Evolutionary conservation across 2,797 vertebrate genomes (phyloP).

Genomic region (Spheniscus humboldti): DNA sequence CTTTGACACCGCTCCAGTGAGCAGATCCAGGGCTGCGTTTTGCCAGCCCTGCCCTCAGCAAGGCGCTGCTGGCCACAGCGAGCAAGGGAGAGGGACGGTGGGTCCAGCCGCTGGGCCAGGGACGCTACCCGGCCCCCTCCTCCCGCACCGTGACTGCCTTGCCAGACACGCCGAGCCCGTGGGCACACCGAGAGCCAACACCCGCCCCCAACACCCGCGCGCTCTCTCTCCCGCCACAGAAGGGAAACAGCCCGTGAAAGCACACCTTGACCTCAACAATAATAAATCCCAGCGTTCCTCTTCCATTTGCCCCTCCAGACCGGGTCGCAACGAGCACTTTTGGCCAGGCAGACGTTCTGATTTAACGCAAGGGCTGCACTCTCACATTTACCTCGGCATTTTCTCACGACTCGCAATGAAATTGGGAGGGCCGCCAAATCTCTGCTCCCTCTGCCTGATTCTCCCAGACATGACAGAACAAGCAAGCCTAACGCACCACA

Average conservation of each 20-base stretch:
- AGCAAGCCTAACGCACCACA: accelerated
- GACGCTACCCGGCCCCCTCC: background rate
- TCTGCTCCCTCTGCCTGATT: background rate
- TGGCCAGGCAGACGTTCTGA: background rate
- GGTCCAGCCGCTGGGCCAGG: background rate
- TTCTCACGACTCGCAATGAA: background rate
- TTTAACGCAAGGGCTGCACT: background rate
- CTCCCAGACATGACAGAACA: background rate
- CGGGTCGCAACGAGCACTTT: background rate
- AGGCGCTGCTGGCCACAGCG: background rate
- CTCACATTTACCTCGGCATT: accelerated
- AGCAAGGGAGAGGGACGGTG: accelerated
- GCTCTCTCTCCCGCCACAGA: background rate
- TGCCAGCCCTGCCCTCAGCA: background rate
- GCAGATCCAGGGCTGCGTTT: background rate
- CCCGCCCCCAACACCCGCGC: accelerated
- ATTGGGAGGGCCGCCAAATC: background rate
- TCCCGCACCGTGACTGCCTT: background rate
- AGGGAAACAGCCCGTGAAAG: background rate
- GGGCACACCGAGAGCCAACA: background rate
- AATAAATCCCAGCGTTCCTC: accelerated
- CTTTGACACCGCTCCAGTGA: background rate
- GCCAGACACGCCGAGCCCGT: background rate
- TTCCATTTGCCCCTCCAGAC: background rate
- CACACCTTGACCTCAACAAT: background rate